Percentiles rank a stretch among this genome's conserved stretches.
These are phyloP conservation scores for Protonibea diacanthus DNA, from an alignment of 2,797 vertebrate genomes.

Conservation along the genomic window DNA sequence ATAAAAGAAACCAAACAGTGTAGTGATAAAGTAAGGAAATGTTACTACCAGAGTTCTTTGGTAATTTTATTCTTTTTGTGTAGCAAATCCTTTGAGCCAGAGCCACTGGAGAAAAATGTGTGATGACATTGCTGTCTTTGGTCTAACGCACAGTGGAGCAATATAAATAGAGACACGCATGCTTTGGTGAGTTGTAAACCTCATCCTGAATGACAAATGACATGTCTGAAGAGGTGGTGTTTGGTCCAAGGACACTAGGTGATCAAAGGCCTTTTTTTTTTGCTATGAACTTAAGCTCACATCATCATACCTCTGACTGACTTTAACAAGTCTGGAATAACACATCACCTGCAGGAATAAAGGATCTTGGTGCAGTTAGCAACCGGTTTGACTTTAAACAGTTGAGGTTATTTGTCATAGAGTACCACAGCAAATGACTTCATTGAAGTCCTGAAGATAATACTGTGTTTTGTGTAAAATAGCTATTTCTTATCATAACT, in stretches of 20 bases:
- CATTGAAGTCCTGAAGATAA: not conserved
- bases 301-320: constrained; percentile 18
- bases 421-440: not conserved
- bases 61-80: constrained; percentile 6
- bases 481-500: too few species aligned
- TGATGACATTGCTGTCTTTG: constrained; percentile 24
- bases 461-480: not conserved
- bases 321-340: constrained; percentile 21
- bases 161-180: constrained; percentile 31
- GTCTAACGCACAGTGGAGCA: constrained; percentile 13
- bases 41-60: not conserved
- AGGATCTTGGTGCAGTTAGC: not conserved
- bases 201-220: constrained; percentile 32
- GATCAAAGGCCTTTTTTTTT: constrained; percentile 26
- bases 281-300: not conserved
- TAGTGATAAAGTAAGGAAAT: constrained; percentile 2
- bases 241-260: constrained; percentile 21
- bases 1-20: constrained; percentile 9
- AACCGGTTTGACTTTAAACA: not conserved
- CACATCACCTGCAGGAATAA: not conserved
- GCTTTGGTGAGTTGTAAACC: constrained; percentile 30
- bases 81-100: not conserved
- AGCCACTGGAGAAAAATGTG: constrained; percentile 4
- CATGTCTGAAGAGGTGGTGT: constrained; percentile 23
- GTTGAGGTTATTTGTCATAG: too few species aligned